Evolutionary conservation across 2,797 vertebrate species (phyloP), one percentile per base, ranked within the genome.

Genomic region (Myiotriccus ornatus): DNA sequence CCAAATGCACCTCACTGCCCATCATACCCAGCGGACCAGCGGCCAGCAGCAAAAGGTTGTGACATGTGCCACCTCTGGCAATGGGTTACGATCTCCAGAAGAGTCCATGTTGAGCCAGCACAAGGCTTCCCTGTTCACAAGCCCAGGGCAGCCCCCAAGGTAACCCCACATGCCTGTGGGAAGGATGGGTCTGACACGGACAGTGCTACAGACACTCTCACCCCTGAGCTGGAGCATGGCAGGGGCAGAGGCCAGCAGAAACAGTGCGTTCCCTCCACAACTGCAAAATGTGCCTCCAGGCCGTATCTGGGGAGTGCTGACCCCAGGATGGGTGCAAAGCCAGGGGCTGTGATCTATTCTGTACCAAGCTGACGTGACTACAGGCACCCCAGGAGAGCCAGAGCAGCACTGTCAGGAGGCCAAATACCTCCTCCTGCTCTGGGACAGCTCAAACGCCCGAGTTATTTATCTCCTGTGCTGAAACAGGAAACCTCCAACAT

Each of bases 401-500:
- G 47, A 92, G 86, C 56, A 83, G 79, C 73, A 60, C 79, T 50
- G 76, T 47, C 82, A 87, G 53, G 67, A 87, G 67, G 62, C 67
- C 81, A 91, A 93, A 87, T 37, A 82, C 46, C 74, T 94, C 78
- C 20, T 28, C 4, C 5, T 82, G 81, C 69, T 90, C 73, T 92
- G 89, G 80, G 77, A 95, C 83, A 90, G 87, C 87, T 93, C 93
- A 87, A 87, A 89, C 0, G 3, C 55, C 1, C 1, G 41, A 67
- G 43, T 75, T 84, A 90, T 67, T 95, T 92, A 90, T 93, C 86
- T 93, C 65, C 55, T 87, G 68, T 19, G 14, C 80, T 7, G 17
- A 90, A 96, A 94, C 70, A 94, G 87, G 92, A 97, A 97, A 93
- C 64, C 74, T 88, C 53, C 89, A 93, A 82, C 49, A 49, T 30